Conservation (phyloP, 1,140 invertebrate species). For the Eumeta japonica region DNA sequence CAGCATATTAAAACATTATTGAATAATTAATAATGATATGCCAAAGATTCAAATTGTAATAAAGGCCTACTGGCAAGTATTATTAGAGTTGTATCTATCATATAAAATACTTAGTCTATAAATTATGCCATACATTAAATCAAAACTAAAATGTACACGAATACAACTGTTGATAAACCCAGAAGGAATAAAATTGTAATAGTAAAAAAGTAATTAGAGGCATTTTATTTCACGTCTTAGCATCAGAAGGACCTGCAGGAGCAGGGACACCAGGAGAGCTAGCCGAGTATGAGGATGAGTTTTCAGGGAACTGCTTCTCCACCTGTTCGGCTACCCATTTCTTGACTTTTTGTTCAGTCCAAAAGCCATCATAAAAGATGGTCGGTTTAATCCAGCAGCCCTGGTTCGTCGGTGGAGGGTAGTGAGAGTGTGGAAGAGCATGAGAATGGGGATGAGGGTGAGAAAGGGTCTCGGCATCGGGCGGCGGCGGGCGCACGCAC, state of each 20-base stretch:
- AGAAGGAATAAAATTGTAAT: background rate
- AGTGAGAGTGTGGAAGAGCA: constrained; percentile 19
- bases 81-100: too few relatives aligned
- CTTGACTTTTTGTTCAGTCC: constrained; percentile 56
- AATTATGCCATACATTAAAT: too few relatives aligned
- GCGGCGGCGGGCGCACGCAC: constrained; percentile 14
- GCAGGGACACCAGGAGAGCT: constrained; percentile 14
- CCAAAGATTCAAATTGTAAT: too few relatives aligned
- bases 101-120: too few relatives aligned
- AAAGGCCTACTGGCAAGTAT: too few relatives aligned
- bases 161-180: too few relatives aligned
- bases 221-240: background rate
- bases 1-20: too few relatives aligned
- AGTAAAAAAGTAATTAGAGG: background rate
- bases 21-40: too few relatives aligned
- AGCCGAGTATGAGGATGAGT: constrained; percentile 14
- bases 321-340: constrained; percentile 54
- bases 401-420: constrained; percentile 21
- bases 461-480: constrained; percentile 22
- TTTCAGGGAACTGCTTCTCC: constrained; percentile 45
- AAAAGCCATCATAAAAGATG: constrained; percentile 55
- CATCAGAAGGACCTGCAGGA: background rate
- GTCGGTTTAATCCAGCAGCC: constrained; percentile 53
- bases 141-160: too few relatives aligned
- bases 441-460: background rate